These are phyloP conservation scores for Trichoplusia ni DNA, from an alignment of 1,140 invertebrate species.

Conservation along the genomic window DNA sequence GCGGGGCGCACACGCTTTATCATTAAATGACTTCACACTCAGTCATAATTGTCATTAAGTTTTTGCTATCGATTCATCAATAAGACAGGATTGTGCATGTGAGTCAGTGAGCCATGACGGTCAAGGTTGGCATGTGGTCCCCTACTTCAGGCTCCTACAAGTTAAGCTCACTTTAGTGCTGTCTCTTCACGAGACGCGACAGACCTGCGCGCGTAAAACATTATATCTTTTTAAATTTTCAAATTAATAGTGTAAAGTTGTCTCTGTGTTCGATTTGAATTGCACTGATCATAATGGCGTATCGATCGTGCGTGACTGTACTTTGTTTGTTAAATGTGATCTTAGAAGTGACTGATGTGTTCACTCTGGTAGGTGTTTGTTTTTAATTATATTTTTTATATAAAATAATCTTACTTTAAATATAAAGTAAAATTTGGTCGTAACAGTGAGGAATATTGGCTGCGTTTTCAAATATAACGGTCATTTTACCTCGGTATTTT, in stretches of 20 bases:
- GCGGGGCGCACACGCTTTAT: too few species aligned
- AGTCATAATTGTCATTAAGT: constrained; percentile 15
- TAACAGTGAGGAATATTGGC: too few species aligned
- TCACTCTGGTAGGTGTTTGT: constrained; percentile 50
- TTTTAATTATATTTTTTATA: not conserved
- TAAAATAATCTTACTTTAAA: not conserved
- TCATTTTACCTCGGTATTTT: not conserved
- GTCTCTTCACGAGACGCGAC: constrained; percentile 24
- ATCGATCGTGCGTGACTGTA: constrained; percentile 42
- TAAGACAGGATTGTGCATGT: constrained; percentile 44
- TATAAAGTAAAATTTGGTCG: not conserved
- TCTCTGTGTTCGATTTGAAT: constrained; percentile 26
- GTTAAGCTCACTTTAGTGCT: constrained; percentile 42
- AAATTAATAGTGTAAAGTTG: constrained; percentile 25
- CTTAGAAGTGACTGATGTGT: constrained; percentile 46
- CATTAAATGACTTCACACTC: not conserved
- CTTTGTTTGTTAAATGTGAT: constrained; percentile 54
- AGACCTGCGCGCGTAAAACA: constrained; percentile 10
- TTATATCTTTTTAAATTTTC: not conserved
- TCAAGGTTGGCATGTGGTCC: constrained; percentile 54
- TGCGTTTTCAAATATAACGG: not conserved
- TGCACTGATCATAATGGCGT: constrained; percentile 40
- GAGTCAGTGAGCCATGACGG: constrained; percentile 60
- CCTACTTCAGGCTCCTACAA: constrained; percentile 43
- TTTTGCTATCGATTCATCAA: constrained; percentile 24